Conservation (phyloP, 2,797 vertebrate species). For the Muraenolepis orangiensis region DNA sequence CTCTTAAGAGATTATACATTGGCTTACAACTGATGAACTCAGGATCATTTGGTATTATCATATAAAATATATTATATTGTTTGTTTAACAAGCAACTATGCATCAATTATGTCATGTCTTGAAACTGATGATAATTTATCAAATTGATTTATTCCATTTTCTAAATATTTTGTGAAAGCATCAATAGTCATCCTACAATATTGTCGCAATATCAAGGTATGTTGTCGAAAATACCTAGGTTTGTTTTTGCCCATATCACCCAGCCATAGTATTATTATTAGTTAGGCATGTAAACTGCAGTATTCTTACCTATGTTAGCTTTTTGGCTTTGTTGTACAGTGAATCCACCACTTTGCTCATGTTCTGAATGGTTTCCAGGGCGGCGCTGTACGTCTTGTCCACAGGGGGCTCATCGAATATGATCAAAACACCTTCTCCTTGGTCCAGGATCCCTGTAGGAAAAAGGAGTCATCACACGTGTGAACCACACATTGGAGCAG, state of each 20-base stretch:
- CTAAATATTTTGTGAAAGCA: too few species aligned
- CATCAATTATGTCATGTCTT: background rate
- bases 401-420: conserved; percentile 98
- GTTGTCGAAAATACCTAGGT: too few species aligned
- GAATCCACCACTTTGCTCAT: conserved; percentile 99
- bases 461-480: background rate
- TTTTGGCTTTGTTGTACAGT: conserved; percentile 99
- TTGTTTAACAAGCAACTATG: background rate
- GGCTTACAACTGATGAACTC: background rate
- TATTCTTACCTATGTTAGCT: conserved; percentile 91
- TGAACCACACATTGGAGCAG: background rate
- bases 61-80: too few species aligned
- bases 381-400: conserved; percentile 98
- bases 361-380: conserved; percentile 99
- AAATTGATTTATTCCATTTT: too few species aligned
- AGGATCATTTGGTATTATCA: background rate
- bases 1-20: background rate
- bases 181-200: too few species aligned
- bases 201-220: too few species aligned
- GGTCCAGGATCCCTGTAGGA: conserved; percentile 91
- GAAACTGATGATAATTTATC: background rate
- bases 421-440: conserved; percentile 97
- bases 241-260: too few species aligned
- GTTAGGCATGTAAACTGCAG: background rate
- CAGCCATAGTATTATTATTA: too few species aligned